Conservation (phyloP, 1,140 invertebrate species). For the Rhynchophorus ferrugineus region DNA sequence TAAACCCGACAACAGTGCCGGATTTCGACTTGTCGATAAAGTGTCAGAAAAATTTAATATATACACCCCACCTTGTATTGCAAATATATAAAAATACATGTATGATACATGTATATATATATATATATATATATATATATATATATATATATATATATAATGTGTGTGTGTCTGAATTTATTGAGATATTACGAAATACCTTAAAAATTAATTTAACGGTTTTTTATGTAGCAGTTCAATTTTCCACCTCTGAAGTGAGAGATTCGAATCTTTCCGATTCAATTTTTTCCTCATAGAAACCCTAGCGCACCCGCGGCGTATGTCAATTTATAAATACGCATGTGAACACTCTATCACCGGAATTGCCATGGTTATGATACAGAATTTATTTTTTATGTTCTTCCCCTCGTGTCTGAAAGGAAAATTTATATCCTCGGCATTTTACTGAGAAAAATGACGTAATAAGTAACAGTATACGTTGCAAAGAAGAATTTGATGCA, state of each 20-base stretch:
- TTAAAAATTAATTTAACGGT: too few species aligned
- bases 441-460: conserved; percentile 16
- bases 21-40: too few species aligned
- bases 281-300: conserved; percentile 11
- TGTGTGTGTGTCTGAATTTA: too few species aligned
- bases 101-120: too few species aligned
- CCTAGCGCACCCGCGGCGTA: not conserved
- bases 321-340: conserved; percentile 20
- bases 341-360: conserved; percentile 20
- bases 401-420: conserved; percentile 8
- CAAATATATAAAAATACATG: too few species aligned
- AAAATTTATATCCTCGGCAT: conserved; percentile 10
- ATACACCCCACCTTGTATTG: too few species aligned
- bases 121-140: too few species aligned
- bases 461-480: conserved; percentile 3
- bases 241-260: conserved; percentile 9
- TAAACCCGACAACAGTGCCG: too few species aligned
- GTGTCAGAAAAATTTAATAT: too few species aligned
- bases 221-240: conserved; percentile 4
- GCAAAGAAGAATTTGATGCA: conserved; percentile 5
- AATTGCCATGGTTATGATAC: conserved; percentile 20
- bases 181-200: too few species aligned
- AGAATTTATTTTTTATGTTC: conserved; percentile 18
- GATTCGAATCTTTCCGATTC: conserved; percentile 5
- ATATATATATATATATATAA: too few species aligned